A percentile compares a stretch with the other conserved stretches of the same genome.
phyloP scores from a whole-genome alignment of 2,797 vertebrate species.

The Alcedo quadribrachys region DNA sequence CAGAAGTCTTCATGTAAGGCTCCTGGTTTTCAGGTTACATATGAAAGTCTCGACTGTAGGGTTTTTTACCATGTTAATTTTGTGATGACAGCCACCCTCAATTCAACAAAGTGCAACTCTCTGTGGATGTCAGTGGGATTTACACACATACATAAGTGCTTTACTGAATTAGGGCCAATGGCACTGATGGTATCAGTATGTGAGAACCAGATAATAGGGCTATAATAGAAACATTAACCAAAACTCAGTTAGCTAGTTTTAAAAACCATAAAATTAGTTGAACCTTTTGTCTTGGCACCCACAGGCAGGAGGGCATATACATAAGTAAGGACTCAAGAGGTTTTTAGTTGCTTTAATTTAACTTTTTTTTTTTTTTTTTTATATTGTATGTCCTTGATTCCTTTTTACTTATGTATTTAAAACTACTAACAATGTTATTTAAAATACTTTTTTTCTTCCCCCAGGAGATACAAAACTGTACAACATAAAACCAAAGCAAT shows the following conservation, averaged over 20 bases:
- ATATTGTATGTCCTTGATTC: background rate
- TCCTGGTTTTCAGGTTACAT: background rate
- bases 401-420: background rate
- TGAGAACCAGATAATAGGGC: background rate
- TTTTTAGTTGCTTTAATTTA: slow-evolving; percentile 3
- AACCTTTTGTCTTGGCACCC: background rate
- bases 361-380: background rate
- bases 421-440: background rate
- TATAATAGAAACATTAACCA: background rate
- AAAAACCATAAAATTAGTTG: background rate
- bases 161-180: slow-evolving; percentile 3
- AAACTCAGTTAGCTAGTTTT: background rate
- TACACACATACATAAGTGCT: background rate
- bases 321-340: background rate
- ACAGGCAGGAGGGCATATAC: background rate
- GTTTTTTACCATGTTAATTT: background rate
- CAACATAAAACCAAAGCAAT: background rate
- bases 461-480: background rate
- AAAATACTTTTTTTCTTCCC: background rate
- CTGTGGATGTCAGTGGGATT: background rate
- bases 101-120: background rate
- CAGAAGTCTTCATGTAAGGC: background rate
- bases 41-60: background rate
- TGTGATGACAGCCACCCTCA: background rate
- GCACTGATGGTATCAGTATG: background rate